Base-by-base conservation (phyloP, 1,140 invertebrate genomes). In the Drosophila simulans region DNA sequence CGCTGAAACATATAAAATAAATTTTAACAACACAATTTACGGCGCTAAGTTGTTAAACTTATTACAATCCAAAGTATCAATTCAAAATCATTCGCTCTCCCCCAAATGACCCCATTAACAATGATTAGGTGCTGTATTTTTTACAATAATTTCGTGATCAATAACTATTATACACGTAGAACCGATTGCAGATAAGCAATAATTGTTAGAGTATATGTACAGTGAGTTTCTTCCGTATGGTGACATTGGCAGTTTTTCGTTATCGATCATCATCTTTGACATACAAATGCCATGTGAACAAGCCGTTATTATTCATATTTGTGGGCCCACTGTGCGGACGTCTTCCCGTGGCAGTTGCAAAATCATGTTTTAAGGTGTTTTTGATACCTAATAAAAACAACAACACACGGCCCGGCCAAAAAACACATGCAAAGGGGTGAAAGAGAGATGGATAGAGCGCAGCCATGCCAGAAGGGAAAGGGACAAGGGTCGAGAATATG, bases 341-440 rank as follows among this genome's bases (percentile, higher is more conserved):
- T 22, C 48, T 65, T 71, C 58, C 49, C 84, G 64, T 76, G 73
- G 80, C 80, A 73, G 84, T 89, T 89, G 84, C 84, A 84, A 89
- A 89, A 89, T 89, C 85, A 89, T 89, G 84, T 89, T 89, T 89
- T 84, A 80, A 89, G 84, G 84, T 89, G 85, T 89, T 89, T 89
- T 89, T 89, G 84, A 89, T 89, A 89, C 84, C 84, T 89, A 89
- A 89, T 89, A 89, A 89, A 88, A 89, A 88, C 84, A 88, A 88
- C 83, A 88, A 88, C 84, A 88, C 84, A 75, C 83, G 54, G 43
- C 52, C 15, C 39, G 34, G 73, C 56, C 27, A 10, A 45, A 5
- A 5, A 45, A 63, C 57, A 66, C 48, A 49, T 39, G 15, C 53
- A 48, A 37, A 25, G 40, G 55, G 34, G 42, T 43, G 42, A 43